Evolutionary conservation across 2,113 vertebrate genomes (phyloP), one percentile per base, ranked within the genome.

Genomic region (Aegithalos caudatus): DNA sequence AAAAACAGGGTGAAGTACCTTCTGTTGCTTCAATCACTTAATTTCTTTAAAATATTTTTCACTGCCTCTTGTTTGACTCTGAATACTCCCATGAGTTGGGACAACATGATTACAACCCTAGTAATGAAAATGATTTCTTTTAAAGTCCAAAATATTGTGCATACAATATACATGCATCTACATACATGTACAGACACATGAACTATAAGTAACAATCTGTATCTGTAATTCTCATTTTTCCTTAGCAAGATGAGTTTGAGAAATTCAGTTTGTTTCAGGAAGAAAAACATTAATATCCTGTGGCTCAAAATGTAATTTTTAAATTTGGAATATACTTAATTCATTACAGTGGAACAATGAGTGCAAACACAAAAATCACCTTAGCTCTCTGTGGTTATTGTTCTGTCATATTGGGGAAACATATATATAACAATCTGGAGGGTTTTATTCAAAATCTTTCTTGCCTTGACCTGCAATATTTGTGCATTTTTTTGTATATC

Each of bases 61-160:
- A 77, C n/a, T 86, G 44, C 28, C 54, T 93, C 88, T 77, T 94
- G 24, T 90, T 94, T 92, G 42, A 58, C 37, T 90, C 73, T 94
- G 53, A 95, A 94, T 93, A 85, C 7, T 83, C 6, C 61, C 42
- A 27, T 67, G 16, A 92, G 1, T 19, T 67, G 5, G 19, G 24
- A 78, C 13, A 74, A 48, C 14, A n/a, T 0, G 0, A 23, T 42
- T 81, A 24, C 1, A 23, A 19, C 10, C 20, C 3, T 47, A 11
- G 29, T n/a, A 86, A 15, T 24, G 25, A 50, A 40, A 60, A 50
- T 5, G 1, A 37, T 92, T 81, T 40, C 4, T 71, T 79, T 57
- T 80, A 40, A 82, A 88, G 42, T 64, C 28, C 14, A 86, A 81
- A 85, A 56, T 38, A 28, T 21, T 51, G n/a, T 64, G n/a, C 17